Evolutionary conservation across 2,888 invertebrate genomes (phyloP).

Genomic region (Ligdia adustata): DNA sequence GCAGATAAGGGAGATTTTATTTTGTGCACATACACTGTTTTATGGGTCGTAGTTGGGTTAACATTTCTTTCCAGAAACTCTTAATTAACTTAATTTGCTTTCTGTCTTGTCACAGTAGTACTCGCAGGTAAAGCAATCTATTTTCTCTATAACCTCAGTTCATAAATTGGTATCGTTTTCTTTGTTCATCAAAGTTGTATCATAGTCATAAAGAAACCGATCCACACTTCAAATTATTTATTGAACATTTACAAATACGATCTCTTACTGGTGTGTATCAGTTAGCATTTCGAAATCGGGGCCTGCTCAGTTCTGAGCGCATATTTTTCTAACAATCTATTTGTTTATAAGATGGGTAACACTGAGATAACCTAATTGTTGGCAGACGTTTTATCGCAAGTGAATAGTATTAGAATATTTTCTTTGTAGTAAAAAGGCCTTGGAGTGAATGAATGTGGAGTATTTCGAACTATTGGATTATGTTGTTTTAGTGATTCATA

Average conservation of each 20-base stretch:
- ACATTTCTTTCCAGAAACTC: too few relatives aligned
- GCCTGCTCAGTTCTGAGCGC: slow-evolving; percentile 28
- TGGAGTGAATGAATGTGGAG: slow-evolving; percentile 22
- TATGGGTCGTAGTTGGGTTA: too few relatives aligned
- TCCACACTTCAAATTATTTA: slow-evolving; percentile 24
- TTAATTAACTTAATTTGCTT: too few relatives aligned
- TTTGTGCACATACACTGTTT: too few relatives aligned
- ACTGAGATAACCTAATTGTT: slow-evolving; percentile 71
- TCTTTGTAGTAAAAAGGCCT: slow-evolving; percentile 42
- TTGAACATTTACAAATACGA: slow-evolving; percentile 19
- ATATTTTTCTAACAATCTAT: slow-evolving; percentile 36
- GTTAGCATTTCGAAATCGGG: slow-evolving; percentile 34
- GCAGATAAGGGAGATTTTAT: too few relatives aligned
- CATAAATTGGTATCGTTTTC: too few relatives aligned
- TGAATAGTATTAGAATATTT: slow-evolving; percentile 59
- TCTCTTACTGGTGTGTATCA: slow-evolving; percentile 29
- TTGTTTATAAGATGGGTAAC: slow-evolving; percentile 64
- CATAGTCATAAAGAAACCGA: background rate
- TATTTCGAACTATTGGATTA: background rate
- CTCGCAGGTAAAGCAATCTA: too few relatives aligned
- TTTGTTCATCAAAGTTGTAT: too few relatives aligned
- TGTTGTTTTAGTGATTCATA: slow-evolving; percentile 1
- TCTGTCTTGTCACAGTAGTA: too few relatives aligned
- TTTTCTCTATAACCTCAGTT: too few relatives aligned
- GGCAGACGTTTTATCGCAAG: slow-evolving; percentile 51